Percentiles rank a stretch among this genome's conserved stretches.
Evolutionary conservation across 2,888 invertebrate species (phyloP).

Genomic region (Lottia gigantea): DNA sequence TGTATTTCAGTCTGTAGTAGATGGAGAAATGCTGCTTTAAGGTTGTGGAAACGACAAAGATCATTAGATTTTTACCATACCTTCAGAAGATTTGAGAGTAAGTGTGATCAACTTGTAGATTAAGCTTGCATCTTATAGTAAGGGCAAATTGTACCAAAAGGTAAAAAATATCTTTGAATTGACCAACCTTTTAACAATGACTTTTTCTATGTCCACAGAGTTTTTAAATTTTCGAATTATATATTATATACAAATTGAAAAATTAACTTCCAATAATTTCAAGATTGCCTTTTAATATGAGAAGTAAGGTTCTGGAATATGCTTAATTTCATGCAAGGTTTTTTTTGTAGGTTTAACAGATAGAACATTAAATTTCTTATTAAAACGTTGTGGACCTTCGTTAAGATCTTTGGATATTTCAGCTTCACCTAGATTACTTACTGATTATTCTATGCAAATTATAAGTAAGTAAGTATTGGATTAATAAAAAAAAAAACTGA

Average conservation of each 20-base stretch:
- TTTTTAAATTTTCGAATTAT: too few relatives aligned
- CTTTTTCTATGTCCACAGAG: too few relatives aligned
- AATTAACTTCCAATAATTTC: too few relatives aligned
- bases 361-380: conserved; percentile 35
- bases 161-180: too few relatives aligned
- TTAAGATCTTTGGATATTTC: conserved; percentile 39
- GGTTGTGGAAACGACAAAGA: conserved; percentile 31
- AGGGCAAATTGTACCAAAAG: too few relatives aligned
- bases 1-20: conserved; percentile 34
- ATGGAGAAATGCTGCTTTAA: conserved; percentile 36
- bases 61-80: conserved; percentile 35
- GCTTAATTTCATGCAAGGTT: too few relatives aligned
- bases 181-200: too few relatives aligned
- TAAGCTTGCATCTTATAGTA: too few relatives aligned
- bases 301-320: too few relatives aligned
- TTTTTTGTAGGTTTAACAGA: conserved; percentile 40
- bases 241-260: too few relatives aligned
- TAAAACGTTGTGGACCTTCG: conserved; percentile 39
- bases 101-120: background rate
- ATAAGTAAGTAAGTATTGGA: conserved; percentile 40
- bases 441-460: conserved; percentile 42
- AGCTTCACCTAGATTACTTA: conserved; percentile 37
- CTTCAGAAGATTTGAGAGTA: conserved; percentile 37
- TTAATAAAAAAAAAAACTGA: background rate
- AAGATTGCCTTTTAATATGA: too few relatives aligned